Evolutionary conservation across 2,888 invertebrate genomes (phyloP).

Genomic region (Mechanitis messenoides): DNA sequence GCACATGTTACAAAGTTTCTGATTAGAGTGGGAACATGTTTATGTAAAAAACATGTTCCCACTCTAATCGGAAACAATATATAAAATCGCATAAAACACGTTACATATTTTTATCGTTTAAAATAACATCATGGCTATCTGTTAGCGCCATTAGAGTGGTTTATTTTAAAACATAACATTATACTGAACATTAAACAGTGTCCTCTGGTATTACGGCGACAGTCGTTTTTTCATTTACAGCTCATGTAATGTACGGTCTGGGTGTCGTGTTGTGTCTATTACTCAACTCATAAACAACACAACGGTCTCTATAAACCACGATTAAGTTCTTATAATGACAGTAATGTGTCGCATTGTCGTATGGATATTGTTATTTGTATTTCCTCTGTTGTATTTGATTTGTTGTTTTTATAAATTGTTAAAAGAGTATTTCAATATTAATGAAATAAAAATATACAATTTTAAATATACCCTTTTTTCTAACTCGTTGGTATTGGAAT

Average conservation of each 20-base stretch:
- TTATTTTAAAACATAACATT: background rate
- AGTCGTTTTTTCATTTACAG: background rate
- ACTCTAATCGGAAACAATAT: too few relatives aligned
- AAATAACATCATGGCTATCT: background rate
- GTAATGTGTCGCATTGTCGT: background rate
- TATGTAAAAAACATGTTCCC: too few relatives aligned
- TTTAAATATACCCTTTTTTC: too few relatives aligned
- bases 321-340: background rate
- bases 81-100: too few relatives aligned
- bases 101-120: background rate
- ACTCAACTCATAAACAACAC: background rate
- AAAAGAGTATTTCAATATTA: too few relatives aligned
- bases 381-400: too few relatives aligned
- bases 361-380: background rate
- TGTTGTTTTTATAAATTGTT: too few relatives aligned
- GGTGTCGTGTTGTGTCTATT: background rate
- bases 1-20: too few relatives aligned
- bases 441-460: too few relatives aligned
- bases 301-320: background rate
- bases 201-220: background rate
- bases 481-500: too few relatives aligned
- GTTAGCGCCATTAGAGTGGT: background rate
- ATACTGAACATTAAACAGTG: background rate
- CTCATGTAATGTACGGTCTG: background rate
- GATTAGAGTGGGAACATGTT: too few relatives aligned